Evolutionary conservation across 2,888 invertebrate genomes (phyloP), one percentile per base, ranked within the genome.

Genomic region (Zygogramma bicolorata): DNA sequence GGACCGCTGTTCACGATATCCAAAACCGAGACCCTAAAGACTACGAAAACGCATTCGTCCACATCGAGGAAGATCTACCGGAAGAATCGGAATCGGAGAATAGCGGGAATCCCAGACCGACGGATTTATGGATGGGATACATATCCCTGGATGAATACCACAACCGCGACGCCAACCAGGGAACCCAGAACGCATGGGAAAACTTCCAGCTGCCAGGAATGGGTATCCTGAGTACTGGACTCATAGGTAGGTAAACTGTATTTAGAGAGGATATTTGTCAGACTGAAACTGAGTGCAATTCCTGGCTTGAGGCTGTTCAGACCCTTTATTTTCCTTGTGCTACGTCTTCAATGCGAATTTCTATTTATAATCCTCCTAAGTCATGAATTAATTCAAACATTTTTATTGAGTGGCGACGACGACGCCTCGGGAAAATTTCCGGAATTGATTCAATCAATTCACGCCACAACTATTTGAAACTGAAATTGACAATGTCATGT

Each of bases 1-100:
- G 96, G 96, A 96, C 96, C 6, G 95, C 96, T 84, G 92, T 98
- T 66, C 97, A 98, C 87, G 97, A 97, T 85, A 96, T 98, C 77
- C 96, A 97, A 88, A 92, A 93, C 53, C 86, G 86, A 68, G 89
- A 89, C 4, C 82, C 84, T 8, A 84, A 86, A 13, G 88, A 89
- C 18, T 87, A 87, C 29, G 84, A 85, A 42, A 86, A 88, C 29
- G 84, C 85, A 57, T 86, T 79, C 57, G 76, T 77, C 1, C 79
- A 77, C 49, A 79, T 82, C 10, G 82, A 85, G 3, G 75, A 75
- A 59, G 74, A 73, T 18, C 57, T 63, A 10, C 72, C 68, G 7
- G 84, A 84, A 73, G 78, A 80, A 22, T 20, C 42, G 3, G 78
- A 75, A 6, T 63, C 75, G 1, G 81, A 82, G 57, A 81, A 81